Conservation (phyloP, 2,888 invertebrate species). For the Trissoscelio sp. region DNA sequence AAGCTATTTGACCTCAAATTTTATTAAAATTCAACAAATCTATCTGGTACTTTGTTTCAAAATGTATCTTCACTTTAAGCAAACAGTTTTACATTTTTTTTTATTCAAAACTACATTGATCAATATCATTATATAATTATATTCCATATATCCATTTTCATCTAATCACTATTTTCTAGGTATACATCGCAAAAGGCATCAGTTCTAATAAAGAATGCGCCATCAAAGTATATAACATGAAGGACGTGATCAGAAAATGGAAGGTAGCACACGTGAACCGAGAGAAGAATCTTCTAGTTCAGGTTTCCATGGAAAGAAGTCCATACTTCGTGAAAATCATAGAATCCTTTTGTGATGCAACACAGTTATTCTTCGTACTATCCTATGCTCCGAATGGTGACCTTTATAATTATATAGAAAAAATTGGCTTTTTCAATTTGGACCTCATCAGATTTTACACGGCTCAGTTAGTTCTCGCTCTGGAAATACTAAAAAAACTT, state of each 20-base stretch:
- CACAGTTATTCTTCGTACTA: conserved; percentile 97
- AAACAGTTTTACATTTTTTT: too few relatives aligned
- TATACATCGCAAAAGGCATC: conserved; percentile 96
- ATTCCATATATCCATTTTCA: too few relatives aligned
- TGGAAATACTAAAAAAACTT: conserved; percentile 95
- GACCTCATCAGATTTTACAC: conserved; percentile 96
- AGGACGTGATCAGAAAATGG: conserved; percentile 95
- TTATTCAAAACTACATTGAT: too few relatives aligned
- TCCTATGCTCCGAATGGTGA: conserved; percentile 98
- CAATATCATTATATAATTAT: too few relatives aligned
- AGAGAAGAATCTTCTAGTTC: conserved; percentile 96
- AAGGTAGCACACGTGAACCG: conserved; percentile 96
- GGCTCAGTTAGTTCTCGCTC: conserved; percentile 95
- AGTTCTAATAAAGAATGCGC: conserved; percentile 96
- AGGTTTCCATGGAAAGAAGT: conserved; percentile 90
- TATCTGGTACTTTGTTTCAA: too few relatives aligned
- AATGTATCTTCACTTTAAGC: too few relatives aligned
- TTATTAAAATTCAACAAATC: too few relatives aligned
- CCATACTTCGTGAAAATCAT: conserved; percentile 97
- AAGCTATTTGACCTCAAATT: too few relatives aligned
- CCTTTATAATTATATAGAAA: conserved; percentile 94
- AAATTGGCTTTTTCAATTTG: conserved; percentile 94
- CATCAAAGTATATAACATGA: conserved; percentile 99
- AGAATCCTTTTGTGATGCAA: conserved; percentile 98
- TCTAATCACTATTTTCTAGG: too few relatives aligned